Conservation (phyloP, 2,888 invertebrate species). For the Itoplectis maculator region DNA sequence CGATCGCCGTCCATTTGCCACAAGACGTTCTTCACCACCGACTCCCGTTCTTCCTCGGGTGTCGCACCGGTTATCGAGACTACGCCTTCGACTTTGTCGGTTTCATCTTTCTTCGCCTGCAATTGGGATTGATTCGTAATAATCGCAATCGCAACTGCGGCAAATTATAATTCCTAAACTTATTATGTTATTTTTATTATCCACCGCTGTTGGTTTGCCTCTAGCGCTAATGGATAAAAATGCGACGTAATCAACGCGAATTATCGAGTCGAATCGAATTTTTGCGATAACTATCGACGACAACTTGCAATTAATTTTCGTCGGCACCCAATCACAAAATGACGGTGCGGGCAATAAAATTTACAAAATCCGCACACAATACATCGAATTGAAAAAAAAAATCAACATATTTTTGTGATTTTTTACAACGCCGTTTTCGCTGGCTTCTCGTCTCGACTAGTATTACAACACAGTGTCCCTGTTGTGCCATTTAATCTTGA, state of each 20-base stretch:
- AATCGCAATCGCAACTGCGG: neutral
- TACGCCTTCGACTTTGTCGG: constrained; percentile 87
- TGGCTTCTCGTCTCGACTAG: neutral
- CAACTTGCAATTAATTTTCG: constrained; percentile 13
- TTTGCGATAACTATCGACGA: neutral
- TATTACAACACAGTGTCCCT: constrained; percentile 7
- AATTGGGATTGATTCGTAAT: constrained; percentile 48
- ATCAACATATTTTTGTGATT: neutral
- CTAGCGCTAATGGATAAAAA: neutral
- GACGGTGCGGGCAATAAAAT: constrained; percentile 60
- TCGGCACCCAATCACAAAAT: constrained; percentile 30
- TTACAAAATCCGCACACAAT: constrained; percentile 58
- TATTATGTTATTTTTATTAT: neutral
- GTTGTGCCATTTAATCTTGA: constrained; percentile 13
- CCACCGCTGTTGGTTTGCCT: neutral
- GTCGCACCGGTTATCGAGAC: constrained; percentile 86
- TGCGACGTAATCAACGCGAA: neutral
- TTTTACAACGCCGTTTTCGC: neutral
- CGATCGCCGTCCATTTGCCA: constrained; percentile 94
- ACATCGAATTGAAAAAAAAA: neutral
- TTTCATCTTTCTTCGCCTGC: constrained; percentile 86
- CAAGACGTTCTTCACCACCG: constrained; percentile 89
- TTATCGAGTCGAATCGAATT: neutral
- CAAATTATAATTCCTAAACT: neutral
- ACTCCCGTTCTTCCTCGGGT: constrained; percentile 87